Base-by-base conservation (phyloP, 2,797 vertebrate species). In the Cyprinodon diabolis region DNA sequence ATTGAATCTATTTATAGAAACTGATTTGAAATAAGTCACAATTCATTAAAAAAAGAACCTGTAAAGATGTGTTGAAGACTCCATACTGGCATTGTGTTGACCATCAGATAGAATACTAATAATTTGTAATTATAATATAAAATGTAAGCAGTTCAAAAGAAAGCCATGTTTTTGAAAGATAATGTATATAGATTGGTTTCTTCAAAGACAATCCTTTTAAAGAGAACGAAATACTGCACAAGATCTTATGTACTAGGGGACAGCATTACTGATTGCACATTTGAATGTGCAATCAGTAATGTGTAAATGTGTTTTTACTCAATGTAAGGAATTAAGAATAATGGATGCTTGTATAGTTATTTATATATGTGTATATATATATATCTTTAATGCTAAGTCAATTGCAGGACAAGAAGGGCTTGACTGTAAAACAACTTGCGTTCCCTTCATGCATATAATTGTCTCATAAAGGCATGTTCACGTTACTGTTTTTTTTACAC, bases 401-500 rank as follows among this genome's bases (percentile, higher is more conserved):
- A 9, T 55, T 74, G 21, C 72, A 57, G 7, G 4, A 69, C 65
- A 56, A 19, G 66, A 52, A 65, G 13, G n/a, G 21, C 43, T 69
- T 73, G 57, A 57, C 74, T 71, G 35, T 45, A 45, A 62, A 57
- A 54, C 17, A 69, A 45, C 71, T 68, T 78, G 55, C 75, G n/a
- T 66, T 73, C 54, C 25, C 62, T 43, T 76, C 83, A 86, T 91
- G 79, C 85, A 83, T 87, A 75, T 79, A 37, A 79, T 76, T 56
- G 25, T 51, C 54, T 21, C 68, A 75, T 82, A 8, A 67, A 76
- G 72, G 65, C 70, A 40, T 69, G 75, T 84, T 69, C 11, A 75
- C 69, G 58, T 63, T 21, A 45, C 2, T 5, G 1, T 30, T 21
- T 30, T 4, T 8, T 23, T 11, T 47, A 7, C 4, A 72, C 63